Evolutionary conservation across 2,888 invertebrate species (phyloP), one percentile per base, ranked within the genome.

Genomic region (Pollenia angustigena): DNA sequence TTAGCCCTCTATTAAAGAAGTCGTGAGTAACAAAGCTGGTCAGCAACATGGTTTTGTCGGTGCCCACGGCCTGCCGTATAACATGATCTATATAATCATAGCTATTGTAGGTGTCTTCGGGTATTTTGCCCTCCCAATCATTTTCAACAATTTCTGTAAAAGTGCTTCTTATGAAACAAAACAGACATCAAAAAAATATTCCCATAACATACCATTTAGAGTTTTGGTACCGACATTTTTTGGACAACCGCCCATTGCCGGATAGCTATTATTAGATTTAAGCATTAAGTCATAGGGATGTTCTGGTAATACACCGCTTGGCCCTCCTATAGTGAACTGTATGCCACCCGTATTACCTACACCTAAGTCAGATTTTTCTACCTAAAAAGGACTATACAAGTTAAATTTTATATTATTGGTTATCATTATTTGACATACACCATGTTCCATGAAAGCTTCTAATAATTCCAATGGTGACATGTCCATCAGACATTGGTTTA

Each of bases 1-100:
- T 89, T 1, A 92, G 89, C 11, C 92, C 91, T 7, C 90, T 90
- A 50, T 92, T 92, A 78, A 94, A 93, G 85, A 94, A 94, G 75
- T 93, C 93, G 23, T 93, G 92, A 3, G 92, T 91, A 1, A 94
- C 88, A n/a, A 93, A 92, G 82, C 94, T 93, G 23, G 93, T 93
- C 50, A 94, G 88, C 8, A 93, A 90, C 88, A 93, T 93, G 18
- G 93, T 91, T 87, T 94, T 94, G 79, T 93, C 92, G 16, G 93
- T 91, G 50, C 94, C 94, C 90, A 91, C 88, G 14, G 91, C 90
- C 81, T 92, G 92, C 0, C 91, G 89, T 46, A 92, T 91, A 2
- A 93, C 88, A 84, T 91, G 92, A 74, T 92, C 91, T 0, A 93
- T 92, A 42, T 92, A 93, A 74, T 91, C 90, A 74, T 90, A 92